Percentiles rank a stretch among this genome's conserved stretches.
Conservation (phyloP, 1,140 invertebrate species). For the Hydropsyche tenuis region DNA sequence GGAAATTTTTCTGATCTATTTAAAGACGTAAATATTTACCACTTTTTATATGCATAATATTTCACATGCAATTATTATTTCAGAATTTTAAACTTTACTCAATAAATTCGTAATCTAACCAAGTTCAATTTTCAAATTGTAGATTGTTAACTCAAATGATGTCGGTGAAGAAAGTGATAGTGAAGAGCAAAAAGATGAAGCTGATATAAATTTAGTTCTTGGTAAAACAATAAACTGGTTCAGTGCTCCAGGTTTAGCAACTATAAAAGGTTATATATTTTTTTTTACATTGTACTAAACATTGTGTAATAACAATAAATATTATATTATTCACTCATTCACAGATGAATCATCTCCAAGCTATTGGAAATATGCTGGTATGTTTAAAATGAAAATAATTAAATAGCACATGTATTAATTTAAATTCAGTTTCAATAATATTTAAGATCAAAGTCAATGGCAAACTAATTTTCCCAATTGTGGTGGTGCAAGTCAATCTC, state of each 20-base stretch:
- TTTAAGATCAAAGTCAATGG: constrained; percentile 39
- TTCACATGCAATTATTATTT: too few species aligned
- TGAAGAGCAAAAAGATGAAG: not conserved
- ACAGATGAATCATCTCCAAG: constrained; percentile 13
- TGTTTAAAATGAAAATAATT: not conserved
- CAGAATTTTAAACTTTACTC: too few species aligned
- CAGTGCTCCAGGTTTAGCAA: not conserved
- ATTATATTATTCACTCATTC: not conserved
- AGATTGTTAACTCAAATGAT: not conserved
- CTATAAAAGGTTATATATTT: not conserved
- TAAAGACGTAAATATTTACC: too few species aligned
- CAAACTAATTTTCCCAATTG: constrained; percentile 24
- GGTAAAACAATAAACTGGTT: not conserved
- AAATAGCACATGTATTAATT: not conserved
- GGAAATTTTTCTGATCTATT: too few species aligned
- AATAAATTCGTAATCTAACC: too few species aligned
- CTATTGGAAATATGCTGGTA: constrained; percentile 8
- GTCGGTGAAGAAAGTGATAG: not conserved
- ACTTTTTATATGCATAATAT: too few species aligned
- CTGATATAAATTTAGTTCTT: not conserved
- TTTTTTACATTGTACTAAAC: too few species aligned
- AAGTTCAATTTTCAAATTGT: too few species aligned
- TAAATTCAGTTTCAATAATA: not conserved
- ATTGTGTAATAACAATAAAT: too few species aligned
- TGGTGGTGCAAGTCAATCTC: constrained; percentile 34